Evolutionary conservation across 2,113 vertebrate genomes (phyloP).

Genomic region (Ciconia stormi): DNA sequence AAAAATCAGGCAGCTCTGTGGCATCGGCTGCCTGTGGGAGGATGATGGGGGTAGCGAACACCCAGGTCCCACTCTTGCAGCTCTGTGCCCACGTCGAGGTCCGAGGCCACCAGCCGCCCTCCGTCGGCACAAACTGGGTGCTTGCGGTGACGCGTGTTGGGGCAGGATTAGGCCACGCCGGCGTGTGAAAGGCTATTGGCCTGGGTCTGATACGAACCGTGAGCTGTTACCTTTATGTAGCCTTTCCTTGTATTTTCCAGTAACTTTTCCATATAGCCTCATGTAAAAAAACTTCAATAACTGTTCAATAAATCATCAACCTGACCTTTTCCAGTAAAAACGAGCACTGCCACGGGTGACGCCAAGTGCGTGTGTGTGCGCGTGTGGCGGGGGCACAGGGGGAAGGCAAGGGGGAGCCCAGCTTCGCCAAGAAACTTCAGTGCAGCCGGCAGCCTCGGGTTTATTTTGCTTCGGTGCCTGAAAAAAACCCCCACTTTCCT

Average conservation of each 20-base stretch:
- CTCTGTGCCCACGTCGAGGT: neutral
- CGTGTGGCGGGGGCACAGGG: neutral
- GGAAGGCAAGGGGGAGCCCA: neutral
- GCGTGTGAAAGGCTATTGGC: accelerated
- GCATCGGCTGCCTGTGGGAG: accelerated
- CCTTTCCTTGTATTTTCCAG: slow-evolving; percentile 35
- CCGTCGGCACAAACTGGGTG: accelerated
- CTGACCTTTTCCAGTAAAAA: slow-evolving; percentile 73
- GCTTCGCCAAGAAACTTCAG: neutral
- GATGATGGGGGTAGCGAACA: neutral
- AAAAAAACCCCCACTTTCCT: slow-evolving; percentile 48
- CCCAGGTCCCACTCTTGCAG: neutral
- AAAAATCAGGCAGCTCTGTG: neutral
- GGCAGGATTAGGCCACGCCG: accelerated
- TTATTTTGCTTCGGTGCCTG: slow-evolving; percentile 53
- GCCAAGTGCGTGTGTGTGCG: neutral
- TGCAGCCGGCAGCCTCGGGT: slow-evolving; percentile 44
- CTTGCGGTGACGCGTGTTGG: accelerated
- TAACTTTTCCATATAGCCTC: slow-evolving; percentile 46
- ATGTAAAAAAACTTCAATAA: slow-evolving; percentile 72
- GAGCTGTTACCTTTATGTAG: neutral
- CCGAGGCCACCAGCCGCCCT: neutral
- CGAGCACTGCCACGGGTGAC: neutral
- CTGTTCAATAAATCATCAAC: slow-evolving; percentile 75
- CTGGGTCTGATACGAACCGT: accelerated